Evolutionary conservation across 2,888 invertebrate genomes (phyloP).

Genomic region (Drosophila conformis): DNA sequence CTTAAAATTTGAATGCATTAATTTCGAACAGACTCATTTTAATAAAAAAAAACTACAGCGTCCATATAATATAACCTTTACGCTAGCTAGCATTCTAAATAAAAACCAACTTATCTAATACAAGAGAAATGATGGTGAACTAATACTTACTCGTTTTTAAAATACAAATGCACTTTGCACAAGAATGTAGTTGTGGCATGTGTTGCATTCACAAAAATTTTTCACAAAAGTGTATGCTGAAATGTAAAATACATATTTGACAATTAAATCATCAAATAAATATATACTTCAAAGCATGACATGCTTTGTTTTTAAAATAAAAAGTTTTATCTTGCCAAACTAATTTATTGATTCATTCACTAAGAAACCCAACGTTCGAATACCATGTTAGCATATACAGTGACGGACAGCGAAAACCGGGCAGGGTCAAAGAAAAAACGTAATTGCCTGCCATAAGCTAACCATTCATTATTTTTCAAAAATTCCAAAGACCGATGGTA

Average conservation of each 20-base stretch:
- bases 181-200: constrained; percentile 20
- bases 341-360: background rate
- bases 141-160: constrained; percentile 37
- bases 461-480: too few relatives aligned
- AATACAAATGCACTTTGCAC: constrained; percentile 46
- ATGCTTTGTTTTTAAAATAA: constrained; percentile 13
- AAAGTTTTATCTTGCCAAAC: background rate
- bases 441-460: too few relatives aligned
- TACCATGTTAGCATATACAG: background rate
- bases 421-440: too few relatives aligned
- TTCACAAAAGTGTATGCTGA: constrained; percentile 39
- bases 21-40: background rate
- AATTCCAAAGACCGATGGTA: too few relatives aligned
- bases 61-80: background rate
- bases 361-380: background rate
- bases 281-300: constrained; percentile 7
- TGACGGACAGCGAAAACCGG: too few relatives aligned
- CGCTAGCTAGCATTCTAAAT: background rate
- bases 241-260: constrained; percentile 25
- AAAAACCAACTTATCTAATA: background rate
- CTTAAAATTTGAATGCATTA: background rate
- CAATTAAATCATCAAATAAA: constrained; percentile 12
- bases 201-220: constrained; percentile 51
- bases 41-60: background rate
- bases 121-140: background rate